Percentiles rank a stretch among this genome's conserved stretches.
phyloP scores from a whole-genome alignment of 2,888 invertebrate species.

The Protonemura montana region DNA sequence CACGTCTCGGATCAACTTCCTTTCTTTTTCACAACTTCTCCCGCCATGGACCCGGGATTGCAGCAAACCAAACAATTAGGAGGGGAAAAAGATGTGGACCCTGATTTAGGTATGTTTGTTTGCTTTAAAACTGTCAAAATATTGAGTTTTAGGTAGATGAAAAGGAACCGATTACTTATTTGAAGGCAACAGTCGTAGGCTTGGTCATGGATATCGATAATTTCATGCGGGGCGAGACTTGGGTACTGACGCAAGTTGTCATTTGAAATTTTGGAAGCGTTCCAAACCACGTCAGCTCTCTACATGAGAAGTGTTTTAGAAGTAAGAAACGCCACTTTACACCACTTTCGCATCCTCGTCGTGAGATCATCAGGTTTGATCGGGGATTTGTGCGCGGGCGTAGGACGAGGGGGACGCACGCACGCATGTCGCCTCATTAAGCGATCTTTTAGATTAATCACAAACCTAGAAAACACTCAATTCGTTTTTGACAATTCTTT shows the following conservation, averaged over 20 bases:
- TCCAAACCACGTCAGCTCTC: constrained; percentile 17
- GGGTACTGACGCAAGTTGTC: constrained; percentile 15
- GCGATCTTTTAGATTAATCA: too few relatives aligned
- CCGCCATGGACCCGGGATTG: not conserved
- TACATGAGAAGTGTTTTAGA: not conserved
- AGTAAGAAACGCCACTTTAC: not conserved
- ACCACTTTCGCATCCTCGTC: not conserved
- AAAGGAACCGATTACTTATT: not conserved
- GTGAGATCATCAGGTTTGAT: not conserved
- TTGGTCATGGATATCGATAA: not conserved
- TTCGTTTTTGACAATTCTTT: not conserved
- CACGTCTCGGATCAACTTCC: not conserved
- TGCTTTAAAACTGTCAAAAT: not conserved
- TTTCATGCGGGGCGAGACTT: not conserved
- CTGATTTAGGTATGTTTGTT: not conserved
- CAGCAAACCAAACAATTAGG: not conserved
- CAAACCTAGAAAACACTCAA: too few relatives aligned
- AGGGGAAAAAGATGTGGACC: not conserved
- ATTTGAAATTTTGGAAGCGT: not conserved
- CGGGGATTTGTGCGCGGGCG: not conserved
- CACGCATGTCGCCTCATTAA: too few relatives aligned
- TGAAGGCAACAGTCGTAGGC: not conserved
- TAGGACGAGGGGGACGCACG: too few relatives aligned
- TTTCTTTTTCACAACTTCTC: not conserved
- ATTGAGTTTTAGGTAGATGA: not conserved